Evolutionary conservation across 1,140 invertebrate genomes (phyloP).

Genomic region (Drosophila miranda): DNA sequence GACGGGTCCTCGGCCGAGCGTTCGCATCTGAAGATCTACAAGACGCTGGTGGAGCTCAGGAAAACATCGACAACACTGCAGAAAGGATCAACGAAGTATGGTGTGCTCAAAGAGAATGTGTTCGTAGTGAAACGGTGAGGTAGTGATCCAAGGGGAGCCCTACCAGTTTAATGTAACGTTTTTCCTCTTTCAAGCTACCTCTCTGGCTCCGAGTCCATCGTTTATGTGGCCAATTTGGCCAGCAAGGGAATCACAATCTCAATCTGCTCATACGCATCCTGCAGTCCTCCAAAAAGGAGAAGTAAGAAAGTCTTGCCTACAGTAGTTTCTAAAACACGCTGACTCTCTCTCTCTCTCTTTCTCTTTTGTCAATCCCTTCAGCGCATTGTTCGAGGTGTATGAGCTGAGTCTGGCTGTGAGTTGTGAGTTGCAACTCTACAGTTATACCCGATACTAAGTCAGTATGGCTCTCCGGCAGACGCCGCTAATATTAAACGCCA

Average conservation of each 20-base stretch:
- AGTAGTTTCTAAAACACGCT: background rate
- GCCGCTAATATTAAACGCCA: too few relatives aligned
- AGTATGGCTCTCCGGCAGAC: too few relatives aligned
- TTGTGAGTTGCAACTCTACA: too few relatives aligned
- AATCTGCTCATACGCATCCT: constrained; percentile 50
- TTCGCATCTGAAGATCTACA: constrained; percentile 77
- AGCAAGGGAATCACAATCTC: constrained; percentile 28
- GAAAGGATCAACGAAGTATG: constrained; percentile 75
- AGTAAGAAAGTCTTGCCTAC: constrained; percentile 24
- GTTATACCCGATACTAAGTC: too few relatives aligned
- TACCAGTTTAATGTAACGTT: background rate
- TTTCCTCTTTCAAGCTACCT: background rate
- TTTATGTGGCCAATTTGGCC: constrained; percentile 59
- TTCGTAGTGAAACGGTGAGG: constrained; percentile 79
- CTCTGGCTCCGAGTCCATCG: constrained; percentile 27
- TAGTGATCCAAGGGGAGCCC: too few relatives aligned
- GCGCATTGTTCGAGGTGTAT: constrained; percentile 32
- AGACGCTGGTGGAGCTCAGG: constrained; percentile 55
- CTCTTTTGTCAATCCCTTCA: constrained; percentile 14
- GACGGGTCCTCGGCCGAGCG: constrained; percentile 25
- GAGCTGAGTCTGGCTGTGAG: constrained; percentile 36
- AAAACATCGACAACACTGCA: constrained; percentile 62
- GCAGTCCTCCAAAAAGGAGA: constrained; percentile 45
- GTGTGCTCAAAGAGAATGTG: constrained; percentile 71
- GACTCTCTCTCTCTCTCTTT: background rate